Conservation (phyloP, 2,888 invertebrate species). For the Encarsia formosa region DNA sequence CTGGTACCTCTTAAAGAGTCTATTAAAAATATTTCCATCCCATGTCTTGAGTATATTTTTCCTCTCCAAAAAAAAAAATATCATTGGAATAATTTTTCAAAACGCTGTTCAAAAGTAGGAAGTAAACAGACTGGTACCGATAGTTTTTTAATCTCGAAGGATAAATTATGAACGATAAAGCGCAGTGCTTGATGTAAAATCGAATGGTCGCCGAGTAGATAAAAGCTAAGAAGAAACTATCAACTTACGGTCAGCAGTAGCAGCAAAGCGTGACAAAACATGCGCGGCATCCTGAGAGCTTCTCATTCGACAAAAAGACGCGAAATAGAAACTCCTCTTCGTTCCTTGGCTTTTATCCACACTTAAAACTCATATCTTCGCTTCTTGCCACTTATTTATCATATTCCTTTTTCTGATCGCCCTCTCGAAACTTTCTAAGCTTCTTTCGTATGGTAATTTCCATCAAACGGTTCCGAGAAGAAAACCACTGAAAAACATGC, state of each 20-base stretch:
- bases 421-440: slow-evolving; percentile 4
- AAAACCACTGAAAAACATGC: too few relatives aligned
- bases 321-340: slow-evolving; percentile 16
- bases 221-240: slow-evolving; percentile 9
- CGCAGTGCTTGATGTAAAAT: too few relatives aligned
- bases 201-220: neutral
- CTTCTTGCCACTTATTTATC: slow-evolving; percentile 23
- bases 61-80: too few relatives aligned
- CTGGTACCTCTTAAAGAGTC: too few relatives aligned
- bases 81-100: too few relatives aligned
- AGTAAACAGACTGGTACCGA: too few relatives aligned
- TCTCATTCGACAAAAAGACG: slow-evolving; percentile 13
- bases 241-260: slow-evolving; percentile 23
- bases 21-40: too few relatives aligned
- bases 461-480: too few relatives aligned
- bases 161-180: too few relatives aligned
- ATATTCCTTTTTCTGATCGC: slow-evolving; percentile 11
- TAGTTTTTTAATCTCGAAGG: too few relatives aligned
- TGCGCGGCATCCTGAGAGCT: slow-evolving; percentile 13
- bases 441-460: slow-evolving; percentile 1
- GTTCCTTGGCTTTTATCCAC: slow-evolving; percentile 1
- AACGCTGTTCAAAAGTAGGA: too few relatives aligned
- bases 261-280: slow-evolving; percentile 5
- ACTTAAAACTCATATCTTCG: slow-evolving; percentile 22
- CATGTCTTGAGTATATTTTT: too few relatives aligned